phyloP scores from a whole-genome alignment of 2,113 vertebrate species.

The Desmodus rotundus region DNA sequence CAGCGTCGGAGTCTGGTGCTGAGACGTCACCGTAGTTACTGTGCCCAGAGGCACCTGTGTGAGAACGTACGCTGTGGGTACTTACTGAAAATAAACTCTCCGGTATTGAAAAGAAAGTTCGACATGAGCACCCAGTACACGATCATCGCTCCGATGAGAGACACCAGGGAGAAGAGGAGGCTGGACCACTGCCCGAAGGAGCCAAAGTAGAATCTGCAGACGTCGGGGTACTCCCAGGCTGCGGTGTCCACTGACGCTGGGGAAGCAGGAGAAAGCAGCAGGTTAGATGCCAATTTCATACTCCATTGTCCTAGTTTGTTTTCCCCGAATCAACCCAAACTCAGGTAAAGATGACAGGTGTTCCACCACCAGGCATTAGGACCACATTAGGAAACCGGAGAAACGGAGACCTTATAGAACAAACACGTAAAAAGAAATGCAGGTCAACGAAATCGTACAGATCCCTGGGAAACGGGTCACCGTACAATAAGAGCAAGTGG shows the following conservation, averaged over 20 bases:
- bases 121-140: constrained; percentile 99
- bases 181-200: constrained; percentile 94
- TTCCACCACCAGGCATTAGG: background rate
- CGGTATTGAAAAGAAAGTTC: constrained; percentile 96
- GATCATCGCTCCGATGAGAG: constrained; percentile 95
- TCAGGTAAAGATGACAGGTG: background rate
- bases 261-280: constrained; percentile 25
- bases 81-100: constrained; percentile 97
- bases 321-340: background rate
- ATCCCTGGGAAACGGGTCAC: background rate
- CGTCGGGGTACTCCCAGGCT: constrained; percentile 96
- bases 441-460: background rate
- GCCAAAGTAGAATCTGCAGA: constrained; percentile 95
- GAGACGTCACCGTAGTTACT: background rate
- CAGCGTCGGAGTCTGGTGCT: background rate
- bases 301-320: background rate
- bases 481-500: background rate
- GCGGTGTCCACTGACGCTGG: constrained; percentile 87
- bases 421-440: background rate
- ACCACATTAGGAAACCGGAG: background rate
- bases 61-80: constrained; percentile 45
- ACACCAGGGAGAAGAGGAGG: constrained; percentile 94
- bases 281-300: background rate
- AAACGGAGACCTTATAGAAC: background rate
- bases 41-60: background rate